These are phyloP conservation scores for Copsychus sechellarum DNA, from an alignment of 2,113 vertebrate genomes.

Conservation along the genomic window DNA sequence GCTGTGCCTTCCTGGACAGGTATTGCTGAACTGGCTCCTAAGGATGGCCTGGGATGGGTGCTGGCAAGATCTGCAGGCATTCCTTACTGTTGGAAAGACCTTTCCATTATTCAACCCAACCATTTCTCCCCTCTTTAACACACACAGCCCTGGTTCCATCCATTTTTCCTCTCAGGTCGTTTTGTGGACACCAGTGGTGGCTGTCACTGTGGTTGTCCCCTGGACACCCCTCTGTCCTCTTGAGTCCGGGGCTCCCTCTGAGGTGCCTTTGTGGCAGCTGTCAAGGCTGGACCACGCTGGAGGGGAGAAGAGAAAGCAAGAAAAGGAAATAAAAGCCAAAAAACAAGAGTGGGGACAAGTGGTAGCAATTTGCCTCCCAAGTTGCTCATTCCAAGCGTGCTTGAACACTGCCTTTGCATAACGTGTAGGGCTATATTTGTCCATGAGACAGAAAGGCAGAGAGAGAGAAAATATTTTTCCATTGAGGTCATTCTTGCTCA, in stretches of 20 bases:
- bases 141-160: background rate
- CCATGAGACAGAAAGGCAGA: slow-evolving; percentile 19
- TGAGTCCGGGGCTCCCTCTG: rapidly evolving
- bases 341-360: background rate
- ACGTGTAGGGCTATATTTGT: slow-evolving; percentile 56
- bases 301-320: background rate
- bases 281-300: background rate
- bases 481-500: slow-evolving; percentile 59
- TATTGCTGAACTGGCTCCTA: background rate
- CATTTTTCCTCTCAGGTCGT: background rate
- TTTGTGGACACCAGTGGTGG: background rate
- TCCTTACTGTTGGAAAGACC: background rate
- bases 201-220: background rate
- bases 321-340: background rate
- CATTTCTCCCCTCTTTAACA: background rate
- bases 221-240: background rate
- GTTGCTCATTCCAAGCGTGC: slow-evolving; percentile 40
- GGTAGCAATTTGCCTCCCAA: slow-evolving; percentile 20
- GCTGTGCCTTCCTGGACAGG: background rate
- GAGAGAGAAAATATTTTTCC: slow-evolving; percentile 56
- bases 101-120: background rate
- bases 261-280: background rate
- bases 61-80: background rate
- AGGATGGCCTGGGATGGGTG: background rate
- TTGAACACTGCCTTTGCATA: slow-evolving; percentile 14